These are phyloP conservation scores for Lagria hirta DNA, from an alignment of 2,888 invertebrate species.

Conservation along the genomic window DNA sequence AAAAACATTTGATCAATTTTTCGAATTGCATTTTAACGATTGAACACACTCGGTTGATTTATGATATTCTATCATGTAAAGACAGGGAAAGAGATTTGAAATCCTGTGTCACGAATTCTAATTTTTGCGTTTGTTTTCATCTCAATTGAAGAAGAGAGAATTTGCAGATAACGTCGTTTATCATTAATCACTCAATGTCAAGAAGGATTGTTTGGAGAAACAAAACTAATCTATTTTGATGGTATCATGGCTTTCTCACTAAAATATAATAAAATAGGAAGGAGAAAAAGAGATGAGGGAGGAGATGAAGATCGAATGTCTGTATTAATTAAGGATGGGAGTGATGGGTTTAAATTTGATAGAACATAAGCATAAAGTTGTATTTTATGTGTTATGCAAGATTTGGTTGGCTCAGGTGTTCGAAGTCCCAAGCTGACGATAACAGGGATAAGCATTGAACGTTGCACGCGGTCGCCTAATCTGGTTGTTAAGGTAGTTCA, in stretches of 20 bases:
- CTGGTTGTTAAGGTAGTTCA: constrained; percentile 50
- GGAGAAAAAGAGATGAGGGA: constrained; percentile 19
- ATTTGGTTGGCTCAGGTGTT: constrained; percentile 52
- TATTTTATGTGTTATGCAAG: constrained; percentile 23
- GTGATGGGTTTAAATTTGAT: constrained; percentile 9
- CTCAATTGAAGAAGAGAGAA: constrained; percentile 30
- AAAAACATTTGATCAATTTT: too few species aligned
- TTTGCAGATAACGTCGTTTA: constrained; percentile 34
- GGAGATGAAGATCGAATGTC: neutral
- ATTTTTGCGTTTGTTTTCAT: constrained; percentile 39
- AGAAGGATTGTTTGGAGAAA: constrained; percentile 40
- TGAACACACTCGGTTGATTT: too few species aligned
- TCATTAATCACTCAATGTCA: constrained; percentile 43
- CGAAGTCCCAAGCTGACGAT: constrained; percentile 52
- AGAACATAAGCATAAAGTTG: constrained; percentile 9
- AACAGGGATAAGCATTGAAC: constrained; percentile 54
- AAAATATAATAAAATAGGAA: too few species aligned
- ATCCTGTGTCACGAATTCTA: constrained; percentile 38
- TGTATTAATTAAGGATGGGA: neutral
- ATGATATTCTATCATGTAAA: constrained; percentile 33
- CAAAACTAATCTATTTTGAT: constrained; percentile 37
- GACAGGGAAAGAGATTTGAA: constrained; percentile 32
- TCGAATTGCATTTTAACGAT: too few species aligned
- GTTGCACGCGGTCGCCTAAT: constrained; percentile 46
- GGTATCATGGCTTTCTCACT: constrained; percentile 37